These are phyloP conservation scores for Ivindomyrus marchei DNA, from an alignment of 2,113 vertebrate genomes.

Conservation along the genomic window DNA sequence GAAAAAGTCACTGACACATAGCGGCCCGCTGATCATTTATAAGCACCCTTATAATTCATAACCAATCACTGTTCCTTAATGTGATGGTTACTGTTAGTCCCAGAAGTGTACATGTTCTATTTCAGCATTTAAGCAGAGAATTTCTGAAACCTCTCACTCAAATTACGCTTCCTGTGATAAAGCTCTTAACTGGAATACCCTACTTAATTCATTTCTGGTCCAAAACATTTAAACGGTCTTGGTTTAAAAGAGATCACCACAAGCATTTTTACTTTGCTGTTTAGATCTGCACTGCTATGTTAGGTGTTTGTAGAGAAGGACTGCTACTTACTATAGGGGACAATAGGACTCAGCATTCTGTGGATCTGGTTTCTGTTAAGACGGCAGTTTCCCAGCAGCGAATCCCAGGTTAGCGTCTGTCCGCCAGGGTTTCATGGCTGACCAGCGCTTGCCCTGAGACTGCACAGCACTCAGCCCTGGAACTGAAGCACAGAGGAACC, in stretches of 20 bases:
- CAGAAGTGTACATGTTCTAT: background rate
- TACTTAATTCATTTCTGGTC: background rate
- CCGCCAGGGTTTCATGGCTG: conserved; percentile 63
- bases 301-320: conserved; percentile 12
- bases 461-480: conserved; percentile 47
- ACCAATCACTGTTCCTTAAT: background rate
- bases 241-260: background rate
- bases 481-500: conserved; percentile 30
- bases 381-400: conserved; percentile 52
- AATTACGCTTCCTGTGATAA: background rate
- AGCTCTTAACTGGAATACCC: background rate
- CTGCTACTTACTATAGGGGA: conserved; percentile 68
- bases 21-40: background rate
- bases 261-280: background rate
- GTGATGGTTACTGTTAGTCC: background rate
- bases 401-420: conserved; percentile 57
- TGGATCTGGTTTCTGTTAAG: conserved; percentile 61
- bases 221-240: background rate
- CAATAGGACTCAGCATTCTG: conserved; percentile 76
- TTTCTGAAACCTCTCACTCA: background rate
- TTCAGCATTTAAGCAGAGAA: background rate
- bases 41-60: background rate
- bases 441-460: conserved; percentile 48
- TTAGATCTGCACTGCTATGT: background rate
- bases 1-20: background rate